Evolutionary conservation across 2,113 vertebrate species (phyloP), one percentile per base, ranked within the genome.

Genomic region (Willisornis vidua): DNA sequence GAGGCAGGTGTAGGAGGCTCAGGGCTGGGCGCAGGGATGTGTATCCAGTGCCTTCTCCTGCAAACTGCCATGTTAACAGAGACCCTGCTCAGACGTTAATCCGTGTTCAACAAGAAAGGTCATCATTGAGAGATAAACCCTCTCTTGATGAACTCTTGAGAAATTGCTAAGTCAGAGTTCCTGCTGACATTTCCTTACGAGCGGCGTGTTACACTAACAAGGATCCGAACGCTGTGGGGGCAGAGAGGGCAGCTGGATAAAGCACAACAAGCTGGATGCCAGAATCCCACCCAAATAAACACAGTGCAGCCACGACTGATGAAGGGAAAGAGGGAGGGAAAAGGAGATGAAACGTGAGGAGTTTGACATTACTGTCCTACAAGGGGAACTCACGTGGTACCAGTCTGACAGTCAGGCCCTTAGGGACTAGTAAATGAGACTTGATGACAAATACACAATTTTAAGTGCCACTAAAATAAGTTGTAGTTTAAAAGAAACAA

Each of bases 71-170:
- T 2, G 72, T 80, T 87, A 94, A 93, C 89, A 77, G n/a, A 35
- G 72, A 37, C 62, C 87, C 91, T 24, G 46, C 92, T n/a, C 37
- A 0, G 24, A 41, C 66, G 19, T 39, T 78, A 89, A 94, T 65
- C 94, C 39, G 3, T 2, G 24, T 25, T 62, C 82, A 71, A 46
- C 31, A n/a, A 18, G 86, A 86, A 97, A 97, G 96, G 94, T 89
- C 86, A 85, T 1, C 25, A 45, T 7, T 72, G 72, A n/a, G 91
- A 97, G 96, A 91, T 57, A 96, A 97, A 92, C 94, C 87, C 80
- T 67, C 39, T 87, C 77, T 55, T 16, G n/a, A 91, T 71, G 88
- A 95, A 48, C 63, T 90, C 86, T 14, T 73, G 86, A 94, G 94
- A 62, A 89, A 91, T 72, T 79, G 71, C 75, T 19, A 52, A 51